Evolutionary conservation across 2,888 invertebrate species (phyloP).

Genomic region (Nephrotoma flavescens): DNA sequence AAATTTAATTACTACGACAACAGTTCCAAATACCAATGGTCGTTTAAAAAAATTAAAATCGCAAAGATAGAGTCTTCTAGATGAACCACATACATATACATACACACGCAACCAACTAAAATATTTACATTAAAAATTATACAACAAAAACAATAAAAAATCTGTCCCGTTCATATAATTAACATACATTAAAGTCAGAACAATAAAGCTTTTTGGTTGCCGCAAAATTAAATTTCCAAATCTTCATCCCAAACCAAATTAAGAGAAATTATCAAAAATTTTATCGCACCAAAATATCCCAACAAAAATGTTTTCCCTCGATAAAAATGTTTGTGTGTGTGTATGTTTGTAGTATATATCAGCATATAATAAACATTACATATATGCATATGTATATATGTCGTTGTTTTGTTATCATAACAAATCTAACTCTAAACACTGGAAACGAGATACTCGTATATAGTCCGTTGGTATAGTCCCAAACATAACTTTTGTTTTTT

Average conservation of each 20-base stretch:
- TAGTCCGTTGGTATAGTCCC: neutral
- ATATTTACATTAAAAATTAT: neutral
- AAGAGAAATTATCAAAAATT: neutral
- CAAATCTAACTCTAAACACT: neutral
- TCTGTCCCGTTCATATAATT: neutral
- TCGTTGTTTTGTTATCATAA: neutral
- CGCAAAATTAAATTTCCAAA: neutral
- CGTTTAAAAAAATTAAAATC: too few species aligned
- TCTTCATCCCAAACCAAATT: neutral
- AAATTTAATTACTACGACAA: too few species aligned
- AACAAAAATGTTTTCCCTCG: neutral
- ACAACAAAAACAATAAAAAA: neutral
- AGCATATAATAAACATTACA: too few species aligned
- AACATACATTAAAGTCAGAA: neutral
- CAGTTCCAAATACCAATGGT: too few species aligned
- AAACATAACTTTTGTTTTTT: neutral
- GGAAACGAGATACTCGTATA: neutral
- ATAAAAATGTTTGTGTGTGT: neutral
- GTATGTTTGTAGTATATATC: too few species aligned
- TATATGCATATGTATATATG: too few species aligned
- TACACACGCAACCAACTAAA: neutral
- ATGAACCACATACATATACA: neutral
- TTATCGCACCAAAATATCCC: neutral
- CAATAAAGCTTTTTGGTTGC: neutral
- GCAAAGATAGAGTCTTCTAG: too few species aligned